A percentile compares a stretch with the other conserved stretches of the same genome.
Conservation (phyloP, 2,797 vertebrate species). For the Pampus argenteus region DNA sequence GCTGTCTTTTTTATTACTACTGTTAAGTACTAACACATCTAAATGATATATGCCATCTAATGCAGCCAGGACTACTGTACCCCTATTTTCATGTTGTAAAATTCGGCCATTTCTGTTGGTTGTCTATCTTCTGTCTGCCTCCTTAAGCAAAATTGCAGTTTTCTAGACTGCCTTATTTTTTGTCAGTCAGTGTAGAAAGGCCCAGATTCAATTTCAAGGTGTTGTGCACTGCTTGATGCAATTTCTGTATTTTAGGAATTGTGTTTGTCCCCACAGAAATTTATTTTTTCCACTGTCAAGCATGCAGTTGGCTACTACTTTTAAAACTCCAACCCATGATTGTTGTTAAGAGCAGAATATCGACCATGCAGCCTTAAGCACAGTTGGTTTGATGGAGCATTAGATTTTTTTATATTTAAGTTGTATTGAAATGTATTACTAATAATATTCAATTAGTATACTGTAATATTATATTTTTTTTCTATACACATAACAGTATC, state of each 20-base stretch:
- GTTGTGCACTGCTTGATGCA: conserved; percentile 32
- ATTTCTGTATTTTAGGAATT: conserved; percentile 22
- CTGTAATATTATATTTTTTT: not conserved
- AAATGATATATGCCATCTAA: not conserved
- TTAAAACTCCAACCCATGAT: conserved; percentile 1
- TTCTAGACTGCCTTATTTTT: conserved; percentile 1
- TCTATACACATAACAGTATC: conserved; percentile 8
- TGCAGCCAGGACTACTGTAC: not conserved
- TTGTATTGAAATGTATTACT: not conserved
- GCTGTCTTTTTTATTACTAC: not conserved
- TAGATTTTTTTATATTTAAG: conserved; percentile 17
- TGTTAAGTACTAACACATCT: not conserved
- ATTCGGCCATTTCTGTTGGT: not conserved
- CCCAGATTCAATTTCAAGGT: conserved; percentile 33
- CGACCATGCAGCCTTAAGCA: conserved; percentile 2
- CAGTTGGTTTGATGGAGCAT: conserved; percentile 15
- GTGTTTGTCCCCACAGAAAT: conserved; percentile 14
- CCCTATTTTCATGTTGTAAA: not conserved
- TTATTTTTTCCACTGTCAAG: conserved; percentile 19
- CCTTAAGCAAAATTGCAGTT: conserved; percentile 2
- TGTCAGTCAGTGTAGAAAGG: conserved; percentile 11
- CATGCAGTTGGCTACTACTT: conserved; percentile 16
- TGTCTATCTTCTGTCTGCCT: not conserved
- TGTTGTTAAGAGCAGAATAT: conserved; percentile 31
- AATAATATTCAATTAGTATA: not conserved